These are phyloP conservation scores for Chelonoidis abingdonii DNA, from an alignment of 2,113 vertebrate genomes.

Conservation along the genomic window DNA sequence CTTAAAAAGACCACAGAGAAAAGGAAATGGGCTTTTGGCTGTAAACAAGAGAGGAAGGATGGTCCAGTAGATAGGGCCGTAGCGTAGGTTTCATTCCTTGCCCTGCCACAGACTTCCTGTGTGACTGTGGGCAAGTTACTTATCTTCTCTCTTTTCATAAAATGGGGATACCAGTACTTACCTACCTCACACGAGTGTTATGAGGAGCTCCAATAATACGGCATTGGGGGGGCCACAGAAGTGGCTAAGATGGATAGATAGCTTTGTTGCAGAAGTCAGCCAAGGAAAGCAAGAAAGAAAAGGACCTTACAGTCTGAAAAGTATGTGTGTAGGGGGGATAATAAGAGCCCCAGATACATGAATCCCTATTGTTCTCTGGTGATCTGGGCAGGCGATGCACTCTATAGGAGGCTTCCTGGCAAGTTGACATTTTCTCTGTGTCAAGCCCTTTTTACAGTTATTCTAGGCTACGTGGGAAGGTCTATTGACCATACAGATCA, in stretches of 20 bases:
- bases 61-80: neutral
- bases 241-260: neutral
- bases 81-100: accelerated
- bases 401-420: neutral
- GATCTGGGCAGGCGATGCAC: neutral
- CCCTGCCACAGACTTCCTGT: neutral
- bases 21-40: accelerated
- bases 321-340: neutral
- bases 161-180: neutral
- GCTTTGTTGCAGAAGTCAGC: neutral
- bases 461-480: neutral
- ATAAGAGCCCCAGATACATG: neutral
- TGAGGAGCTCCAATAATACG: neutral
- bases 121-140: neutral
- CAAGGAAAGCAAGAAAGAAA: neutral
- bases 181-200: neutral
- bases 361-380: neutral
- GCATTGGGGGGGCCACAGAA: neutral
- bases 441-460: neutral
- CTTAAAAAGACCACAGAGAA: neutral
- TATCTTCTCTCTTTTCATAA: neutral
- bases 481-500: neutral
- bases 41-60: neutral
- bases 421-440: neutral
- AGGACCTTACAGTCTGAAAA: neutral